Evolutionary conservation across 2,113 vertebrate genomes (phyloP), one percentile per base, ranked within the genome.

Genomic region (Dromaius novaehollandiae): DNA sequence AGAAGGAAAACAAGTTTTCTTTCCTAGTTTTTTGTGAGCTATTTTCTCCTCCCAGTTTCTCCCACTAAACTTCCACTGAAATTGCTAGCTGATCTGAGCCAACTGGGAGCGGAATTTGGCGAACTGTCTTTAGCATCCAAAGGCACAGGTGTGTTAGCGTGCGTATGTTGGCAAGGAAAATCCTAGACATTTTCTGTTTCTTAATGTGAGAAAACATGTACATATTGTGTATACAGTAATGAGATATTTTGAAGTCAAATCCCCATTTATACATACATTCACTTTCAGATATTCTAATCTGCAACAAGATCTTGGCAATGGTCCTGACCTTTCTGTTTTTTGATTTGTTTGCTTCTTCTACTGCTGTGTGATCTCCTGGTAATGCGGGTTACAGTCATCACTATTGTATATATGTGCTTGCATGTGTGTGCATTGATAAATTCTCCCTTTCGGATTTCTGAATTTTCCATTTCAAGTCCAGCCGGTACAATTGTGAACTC

Each of bases 401-500:
- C 73, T 88, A 40, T 61, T 94, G 86, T 97, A 84, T 98, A 91
- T 97, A 91, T 97, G 95, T 97, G 97, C 96, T 98, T 99, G 99
- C 98, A 99, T 99, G 99, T 98, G 87, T 95, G 98, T 98, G 96
- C 93, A 97, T 98, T 98, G 95, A 93, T 98, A 92, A 97, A 95
- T 97, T 97, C 97, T 93, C 91, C 95, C 48, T 97, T 98, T 84
- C 83, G 69, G 93, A 94, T 94, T 91, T 97, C 83, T 90, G 88
- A 94, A 95, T 85, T 96, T 97, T 96, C 94, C 81, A 90, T 97
- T 96, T 95, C 65, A 86, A 90, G 90, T 96, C 89, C 92, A 97
- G 86, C 89, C 97, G 96, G 97, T 95, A 93, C 87, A 95, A 46
- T 78, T 95, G 95, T 98, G 97, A 98, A 93, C 80, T 97, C 97